Evolutionary conservation across 2,888 invertebrate species (phyloP).

Genomic region (Ethmia dodecea): DNA sequence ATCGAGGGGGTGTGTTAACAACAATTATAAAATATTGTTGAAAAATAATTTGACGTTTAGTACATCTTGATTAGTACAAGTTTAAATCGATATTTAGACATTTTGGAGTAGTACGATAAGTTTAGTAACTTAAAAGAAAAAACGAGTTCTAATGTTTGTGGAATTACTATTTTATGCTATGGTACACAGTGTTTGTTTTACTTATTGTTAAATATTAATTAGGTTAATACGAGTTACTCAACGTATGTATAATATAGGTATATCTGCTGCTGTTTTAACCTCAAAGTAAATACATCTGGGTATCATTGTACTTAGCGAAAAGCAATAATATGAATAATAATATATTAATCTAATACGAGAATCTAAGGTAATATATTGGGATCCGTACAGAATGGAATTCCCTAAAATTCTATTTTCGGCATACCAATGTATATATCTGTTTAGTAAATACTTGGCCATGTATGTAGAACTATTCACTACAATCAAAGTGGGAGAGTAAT

Average conservation of each 20-base stretch:
- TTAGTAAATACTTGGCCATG: constrained; percentile 18
- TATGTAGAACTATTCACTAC: constrained; percentile 20
- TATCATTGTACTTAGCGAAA: background rate
- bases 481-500: constrained; percentile 32
- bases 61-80: constrained; percentile 50
- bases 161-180: constrained; percentile 3
- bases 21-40: no score
- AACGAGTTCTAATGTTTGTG: constrained; percentile 3
- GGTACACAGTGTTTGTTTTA: constrained; percentile 14
- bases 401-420: constrained; percentile 32
- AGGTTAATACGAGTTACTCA: constrained; percentile 9
- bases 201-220: constrained; percentile 13
- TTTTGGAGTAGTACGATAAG: constrained; percentile 18
- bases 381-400: constrained; percentile 38
- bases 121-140: constrained; percentile 9
- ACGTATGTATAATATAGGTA: constrained; percentile 2
- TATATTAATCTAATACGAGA: constrained; percentile 1
- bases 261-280: constrained; percentile 18
- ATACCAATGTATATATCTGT: constrained; percentile 15
- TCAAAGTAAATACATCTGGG: background rate
- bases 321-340: background rate
- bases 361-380: constrained; percentile 1
- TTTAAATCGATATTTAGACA: constrained; percentile 23
- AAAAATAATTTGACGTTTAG: constrained; percentile 29
- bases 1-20: no score